Evolutionary conservation across 92 coral and sea anemone species (phyloP), one percentile per base, ranked within the genome.

Genomic region (Palythoa grandis): DNA sequence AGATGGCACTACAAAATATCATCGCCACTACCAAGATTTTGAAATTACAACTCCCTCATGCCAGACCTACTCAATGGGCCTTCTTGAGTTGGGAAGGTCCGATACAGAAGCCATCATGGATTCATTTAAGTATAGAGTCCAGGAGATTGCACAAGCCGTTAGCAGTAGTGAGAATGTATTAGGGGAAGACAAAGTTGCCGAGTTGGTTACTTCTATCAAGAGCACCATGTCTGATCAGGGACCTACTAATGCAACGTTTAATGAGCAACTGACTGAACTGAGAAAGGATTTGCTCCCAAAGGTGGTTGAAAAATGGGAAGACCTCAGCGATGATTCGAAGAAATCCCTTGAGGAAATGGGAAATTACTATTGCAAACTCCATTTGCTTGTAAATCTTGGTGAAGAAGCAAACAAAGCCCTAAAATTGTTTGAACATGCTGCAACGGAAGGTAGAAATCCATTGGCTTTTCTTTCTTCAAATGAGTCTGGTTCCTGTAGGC

Each of bases 321-420:
- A 63, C 11, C 69, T 63, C 69, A n/a, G 29, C 35, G 69, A 20
- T 63, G 69, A 63, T 63, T 63, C 69, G 25, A 63, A 63, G 29
- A 63, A n/a, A 63, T 20, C 69, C 69, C 29, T 87, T 70, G 70
- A 87, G 61, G 58, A 87, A 79, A 87, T 87, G 89, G 86, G 86
- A 48, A 87, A 87, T 76, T 79, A 53, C 43, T 87, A 87, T 56
- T 87, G 86, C 74, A 87, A 78, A 87, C 50, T 82, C 53, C 85
- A 82, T 70, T 87, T 87, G 76, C 89, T 87, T 67, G 86, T 87
- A 7, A 87, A 87, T 78, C 76, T 87, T 38, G 86, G 72, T 22
- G 74, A 87, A 39, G 86, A 87, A 66, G 86, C 82, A 78, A 79
- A 79, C 86, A 71, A 87, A 39, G 79, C 78, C 72, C 77, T 79